These are phyloP conservation scores for Ganaspis brasiliensis DNA, from an alignment of 2,888 invertebrate species.

Conservation along the genomic window DNA sequence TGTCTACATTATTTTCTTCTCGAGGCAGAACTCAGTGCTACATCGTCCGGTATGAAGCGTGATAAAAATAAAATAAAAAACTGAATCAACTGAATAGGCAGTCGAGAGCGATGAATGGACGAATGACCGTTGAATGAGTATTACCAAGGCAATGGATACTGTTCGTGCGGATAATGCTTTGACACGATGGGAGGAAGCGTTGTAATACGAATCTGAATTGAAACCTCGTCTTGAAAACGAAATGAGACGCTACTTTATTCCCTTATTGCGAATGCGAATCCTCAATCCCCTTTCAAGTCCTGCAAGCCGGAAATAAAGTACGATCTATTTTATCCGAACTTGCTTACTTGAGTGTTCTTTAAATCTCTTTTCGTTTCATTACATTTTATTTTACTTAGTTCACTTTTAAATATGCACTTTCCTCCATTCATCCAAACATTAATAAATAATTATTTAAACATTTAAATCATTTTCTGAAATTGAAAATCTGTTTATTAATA, in stretches of 20 bases:
- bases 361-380: not conserved
- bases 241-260: constrained; percentile 50
- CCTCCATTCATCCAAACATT: too few species aligned
- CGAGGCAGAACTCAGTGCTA: not conserved
- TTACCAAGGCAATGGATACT: constrained; percentile 35
- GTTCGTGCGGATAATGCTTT: constrained; percentile 49
- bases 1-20: not conserved
- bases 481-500: too few species aligned
- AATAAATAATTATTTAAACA: too few species aligned
- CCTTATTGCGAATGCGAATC: constrained; percentile 32
- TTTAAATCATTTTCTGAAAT: too few species aligned
- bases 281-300: constrained; percentile 34
- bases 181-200: constrained; percentile 55
- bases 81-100: not conserved
- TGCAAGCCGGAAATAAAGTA: constrained; percentile 28
- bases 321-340: not conserved
- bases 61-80: constrained; percentile 31
- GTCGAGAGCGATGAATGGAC: constrained; percentile 32
- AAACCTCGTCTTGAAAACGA: constrained; percentile 57
- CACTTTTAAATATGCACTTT: too few species aligned
- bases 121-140: constrained; percentile 36
- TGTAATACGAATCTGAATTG: constrained; percentile 59
- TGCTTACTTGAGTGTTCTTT: not conserved
- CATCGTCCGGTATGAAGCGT: constrained; percentile 28
- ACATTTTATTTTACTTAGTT: not conserved